Conservation (phyloP, 2,113 vertebrate genomes). For the Malurus melanocephalus region DNA sequence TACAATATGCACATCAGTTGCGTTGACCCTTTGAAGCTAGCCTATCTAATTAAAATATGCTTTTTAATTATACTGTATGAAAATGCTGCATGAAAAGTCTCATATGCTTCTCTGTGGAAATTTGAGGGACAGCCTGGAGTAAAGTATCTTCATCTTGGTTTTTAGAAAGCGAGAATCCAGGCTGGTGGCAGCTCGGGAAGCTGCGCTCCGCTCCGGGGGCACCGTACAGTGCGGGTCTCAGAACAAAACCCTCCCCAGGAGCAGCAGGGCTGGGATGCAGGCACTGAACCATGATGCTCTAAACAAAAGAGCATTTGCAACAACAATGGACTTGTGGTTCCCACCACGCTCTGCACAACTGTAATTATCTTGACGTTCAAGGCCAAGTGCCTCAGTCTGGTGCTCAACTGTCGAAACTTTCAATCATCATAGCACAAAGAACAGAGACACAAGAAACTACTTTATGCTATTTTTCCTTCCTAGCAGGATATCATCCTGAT, state of each 20-base stretch:
- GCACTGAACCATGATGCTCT: constrained; percentile 24
- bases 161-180: neutral
- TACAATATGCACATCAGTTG: neutral
- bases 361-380: constrained; percentile 31
- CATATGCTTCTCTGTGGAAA: neutral
- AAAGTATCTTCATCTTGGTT: neutral
- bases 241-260: neutral
- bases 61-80: neutral
- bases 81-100: neutral
- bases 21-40: neutral
- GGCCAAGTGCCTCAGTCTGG: constrained; percentile 12
- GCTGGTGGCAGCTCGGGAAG: neutral
- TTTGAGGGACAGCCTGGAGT: neutral
- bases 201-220: fast-evolving
- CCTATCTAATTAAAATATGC: neutral
- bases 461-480: neutral
- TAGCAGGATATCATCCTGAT: neutral
- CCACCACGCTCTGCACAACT: constrained; percentile 13
- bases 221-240: neutral
- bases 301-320: constrained; percentile 60
- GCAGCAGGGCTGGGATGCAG: neutral
- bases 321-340: constrained; percentile 36
- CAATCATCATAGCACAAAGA: neutral
- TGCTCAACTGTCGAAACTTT: constrained; percentile 25
- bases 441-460: neutral